Base-by-base conservation (phyloP, 2,888 invertebrate genomes). In the Ariolimax columbianus region DNA sequence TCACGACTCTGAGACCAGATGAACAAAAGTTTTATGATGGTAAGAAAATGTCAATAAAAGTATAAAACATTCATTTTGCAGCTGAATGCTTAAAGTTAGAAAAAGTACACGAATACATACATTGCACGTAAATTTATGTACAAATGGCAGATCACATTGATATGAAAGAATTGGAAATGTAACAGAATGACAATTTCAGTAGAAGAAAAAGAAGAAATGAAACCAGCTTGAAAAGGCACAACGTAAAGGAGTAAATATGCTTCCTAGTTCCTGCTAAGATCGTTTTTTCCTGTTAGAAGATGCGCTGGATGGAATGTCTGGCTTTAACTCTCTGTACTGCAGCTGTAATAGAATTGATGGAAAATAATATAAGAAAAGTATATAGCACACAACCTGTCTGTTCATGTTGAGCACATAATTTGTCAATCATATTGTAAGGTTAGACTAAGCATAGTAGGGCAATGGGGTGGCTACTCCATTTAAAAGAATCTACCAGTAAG, bases 281-380 rank as follows among this genome's bases (percentile, higher is more conserved):
- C 88, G 86, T 88, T 91, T 91, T 88, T 91, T 91, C 55, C 89
- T 88, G n/a, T 75, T 85, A 23, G 87, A 83, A 51, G 77, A 80
- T 26, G 89, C 86, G n/a, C 89, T 86, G 55, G 89, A 88, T 73
- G 89, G 88, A 14, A 90, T 86, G 47, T 92, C 92, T 82, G 91
- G 91, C 33, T 91, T 84, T 23, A 91, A 78, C 82, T 92, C 91
- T 88, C 90, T 83, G 85, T 89, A 91, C 84, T 91, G 90, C 40
- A 90, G 79, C 92, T 92, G 88, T 40, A 89, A 88, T 11, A 73
- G 36, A 80, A 55, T 6, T 11, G 23, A 19, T n/a, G n/a, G n/a
- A n/a, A n/a, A n/a, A n/a, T n/a, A n/a, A n/a, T n/a, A n/a, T n/a
- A n/a, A n/a, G n/a, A n/a, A n/a, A n/a, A n/a, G n/a, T n/a, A n/a